These are phyloP conservation scores for Scortum barcoo DNA, from an alignment of 2,113 vertebrate genomes.

Conservation along the genomic window DNA sequence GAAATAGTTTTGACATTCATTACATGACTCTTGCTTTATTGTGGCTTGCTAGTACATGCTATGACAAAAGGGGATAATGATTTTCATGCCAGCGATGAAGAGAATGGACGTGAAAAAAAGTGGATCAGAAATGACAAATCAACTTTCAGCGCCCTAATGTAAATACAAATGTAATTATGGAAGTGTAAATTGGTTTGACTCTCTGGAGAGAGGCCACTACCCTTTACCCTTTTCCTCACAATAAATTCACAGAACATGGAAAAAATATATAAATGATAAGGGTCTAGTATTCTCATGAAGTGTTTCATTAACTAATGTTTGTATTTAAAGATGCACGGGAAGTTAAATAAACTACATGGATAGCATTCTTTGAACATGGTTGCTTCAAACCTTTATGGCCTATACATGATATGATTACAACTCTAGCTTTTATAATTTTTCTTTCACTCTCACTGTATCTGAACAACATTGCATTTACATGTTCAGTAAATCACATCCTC, in stretches of 20 bases:
- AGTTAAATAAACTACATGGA: constrained; percentile 6
- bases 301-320: constrained; percentile 15
- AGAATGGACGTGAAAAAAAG: constrained; percentile 52
- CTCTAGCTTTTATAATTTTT: not conserved
- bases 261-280: not conserved
- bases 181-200: constrained; percentile 79
- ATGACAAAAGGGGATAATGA: constrained; percentile 81
- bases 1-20: constrained; percentile 85
- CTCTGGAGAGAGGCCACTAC: constrained; percentile 50
- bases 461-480: not conserved
- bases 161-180: constrained; percentile 81
- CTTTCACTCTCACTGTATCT: not conserved
- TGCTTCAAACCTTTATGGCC: not conserved
- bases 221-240: constrained; percentile 43
- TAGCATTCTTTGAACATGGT: not conserved
- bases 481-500: not conserved
- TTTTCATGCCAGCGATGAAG: constrained; percentile 71
- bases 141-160: constrained; percentile 70
- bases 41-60: constrained; percentile 79
- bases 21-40: constrained; percentile 84
- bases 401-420: not conserved
- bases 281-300: not conserved
- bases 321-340: not conserved
- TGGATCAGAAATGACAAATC: constrained; percentile 73
- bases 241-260: constrained; percentile 32